Conservation (phyloP, 2,888 invertebrate species). For the Baronia brevicornis region DNA sequence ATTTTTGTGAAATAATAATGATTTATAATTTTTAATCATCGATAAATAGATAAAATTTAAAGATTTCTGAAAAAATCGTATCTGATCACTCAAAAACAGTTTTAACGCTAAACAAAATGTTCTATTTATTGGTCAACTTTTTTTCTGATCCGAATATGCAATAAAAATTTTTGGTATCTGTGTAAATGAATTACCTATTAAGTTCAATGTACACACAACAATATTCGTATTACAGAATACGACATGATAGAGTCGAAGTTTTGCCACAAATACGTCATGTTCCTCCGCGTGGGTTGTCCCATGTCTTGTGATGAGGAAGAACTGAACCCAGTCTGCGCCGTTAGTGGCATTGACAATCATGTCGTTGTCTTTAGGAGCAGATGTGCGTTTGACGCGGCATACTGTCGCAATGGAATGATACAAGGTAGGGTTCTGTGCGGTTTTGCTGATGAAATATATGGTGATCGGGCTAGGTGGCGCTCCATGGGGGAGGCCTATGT, state of each 20-base stretch:
- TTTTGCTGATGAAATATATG: neutral
- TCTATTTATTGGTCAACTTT: no score
- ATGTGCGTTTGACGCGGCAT: constrained; percentile 33
- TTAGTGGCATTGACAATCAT: constrained; percentile 26
- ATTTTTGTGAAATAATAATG: no score
- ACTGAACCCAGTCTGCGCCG: constrained; percentile 28
- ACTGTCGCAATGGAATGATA: constrained; percentile 27
- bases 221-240: constrained; percentile 38
- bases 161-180: no score
- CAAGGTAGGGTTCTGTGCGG: constrained; percentile 24
- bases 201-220: neutral
- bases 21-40: no score
- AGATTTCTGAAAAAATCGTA: no score
- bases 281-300: constrained; percentile 32
- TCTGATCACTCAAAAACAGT: no score
- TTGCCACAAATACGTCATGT: constrained; percentile 34
- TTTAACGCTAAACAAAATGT: no score
- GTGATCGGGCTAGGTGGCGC: neutral
- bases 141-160: no score
- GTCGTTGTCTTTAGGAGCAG: constrained; percentile 34
- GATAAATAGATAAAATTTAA: neutral
- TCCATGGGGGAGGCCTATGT: no score
- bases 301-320: constrained; percentile 22
- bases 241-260: constrained; percentile 31
- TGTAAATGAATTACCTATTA: no score